Evolutionary conservation across 2,113 vertebrate species (phyloP).

Genomic region (Campylorhamphus procurvoides): DNA sequence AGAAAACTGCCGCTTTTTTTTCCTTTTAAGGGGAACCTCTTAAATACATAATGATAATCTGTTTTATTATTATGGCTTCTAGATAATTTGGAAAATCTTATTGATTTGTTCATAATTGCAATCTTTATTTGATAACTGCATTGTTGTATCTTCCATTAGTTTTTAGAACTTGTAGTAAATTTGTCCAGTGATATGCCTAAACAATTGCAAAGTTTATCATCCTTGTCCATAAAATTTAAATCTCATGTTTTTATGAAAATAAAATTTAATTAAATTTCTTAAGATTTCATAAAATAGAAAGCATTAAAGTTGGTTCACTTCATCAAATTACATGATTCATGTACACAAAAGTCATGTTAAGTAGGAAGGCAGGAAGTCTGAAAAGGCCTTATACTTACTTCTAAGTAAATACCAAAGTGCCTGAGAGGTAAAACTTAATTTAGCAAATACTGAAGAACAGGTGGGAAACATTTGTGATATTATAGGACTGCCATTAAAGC

Average conservation of each 20-base stretch:
- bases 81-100: not conserved
- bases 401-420: not conserved
- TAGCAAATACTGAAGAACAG: not conserved
- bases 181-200: not conserved
- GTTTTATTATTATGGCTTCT: not conserved
- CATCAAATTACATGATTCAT: not conserved
- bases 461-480: not conserved
- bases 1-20: not conserved
- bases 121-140: not conserved
- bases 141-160: not conserved
- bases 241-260: not conserved
- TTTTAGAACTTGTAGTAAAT: not conserved
- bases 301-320: not conserved
- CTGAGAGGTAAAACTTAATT: not conserved
- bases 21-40: not conserved
- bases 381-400: not conserved
- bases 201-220: not conserved
- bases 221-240: not conserved
- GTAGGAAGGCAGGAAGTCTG: not conserved
- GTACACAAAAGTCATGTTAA: not conserved
- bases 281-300: not conserved
- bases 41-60: not conserved
- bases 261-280: not conserved
- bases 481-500: not conserved
- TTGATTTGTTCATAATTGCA: not conserved